Base-by-base conservation (phyloP, 2,113 vertebrate genomes). In the Silurus meridionalis region DNA sequence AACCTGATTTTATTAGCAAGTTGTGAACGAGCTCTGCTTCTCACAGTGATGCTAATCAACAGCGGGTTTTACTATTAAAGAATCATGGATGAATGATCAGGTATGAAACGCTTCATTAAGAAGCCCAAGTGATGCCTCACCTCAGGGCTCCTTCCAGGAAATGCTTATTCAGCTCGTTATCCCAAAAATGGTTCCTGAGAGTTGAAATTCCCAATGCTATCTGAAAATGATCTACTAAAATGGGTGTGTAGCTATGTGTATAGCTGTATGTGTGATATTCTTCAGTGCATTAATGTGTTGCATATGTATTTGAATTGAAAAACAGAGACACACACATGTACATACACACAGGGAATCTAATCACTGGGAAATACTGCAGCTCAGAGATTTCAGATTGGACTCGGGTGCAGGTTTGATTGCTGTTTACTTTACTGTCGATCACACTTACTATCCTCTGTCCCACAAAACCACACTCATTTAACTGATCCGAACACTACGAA, bases 401-500 rank as follows among this genome's bases (percentile, higher is more conserved):
- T 61, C 55, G 3, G 57, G 25, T 46, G 79, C 9, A 48, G 37
- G 3, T 46, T 61, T 80, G 6, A 80, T 80, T 61, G 58, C 58
- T 83, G 81, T 67, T 67, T 83, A 83, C 21, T 25, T 83, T 69
- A 28, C 5, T 80, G 15, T 80, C 46, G 17, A 61, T 61, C 79
- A 50, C 57, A 14, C 57, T 11, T 61, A 37, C 13, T 80, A 61
- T 80, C 79, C 14, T 2, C 17, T 0, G 2, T 21, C 57, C 79
- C 58, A 63, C 79, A 50, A 48, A 81, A 48, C 37, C 60, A 50
- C 79, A 50, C 79, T 4, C 15, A 81, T 28, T 61, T 46, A 58
- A 81, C 79, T 50, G 79, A 63, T 19, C 78, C n/a, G 78, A 80
- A 28, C 13, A 17, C 60, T 17, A 61, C 48, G 10, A 75, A 52